Percentiles rank a stretch among this genome's conserved stretches.
Evolutionary conservation across 2,113 vertebrate genomes (phyloP).

Genomic region (Silurus meridionalis): DNA sequence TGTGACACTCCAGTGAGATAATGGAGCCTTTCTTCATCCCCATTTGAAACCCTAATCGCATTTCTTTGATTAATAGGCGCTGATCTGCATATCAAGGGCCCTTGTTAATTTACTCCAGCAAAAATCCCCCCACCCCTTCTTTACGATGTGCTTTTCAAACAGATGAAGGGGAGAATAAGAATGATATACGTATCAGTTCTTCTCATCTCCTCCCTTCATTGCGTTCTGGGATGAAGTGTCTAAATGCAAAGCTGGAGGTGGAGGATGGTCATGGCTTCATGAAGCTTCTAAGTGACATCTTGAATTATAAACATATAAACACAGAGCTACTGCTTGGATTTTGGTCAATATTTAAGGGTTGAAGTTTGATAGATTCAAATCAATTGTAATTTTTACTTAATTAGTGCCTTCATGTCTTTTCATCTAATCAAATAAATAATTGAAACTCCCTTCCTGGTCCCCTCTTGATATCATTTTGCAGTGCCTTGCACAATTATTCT

Average conservation of each 20-base stretch:
- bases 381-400: neutral
- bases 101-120: constrained; percentile 75
- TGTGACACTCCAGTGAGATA: constrained; percentile 80
- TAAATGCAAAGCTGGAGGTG: constrained; percentile 41
- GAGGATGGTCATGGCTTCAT: constrained; percentile 38
- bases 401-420: neutral
- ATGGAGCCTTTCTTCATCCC: constrained; percentile 82
- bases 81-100: constrained; percentile 82
- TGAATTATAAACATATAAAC: neutral
- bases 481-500: constrained; percentile 31
- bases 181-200: constrained; percentile 64
- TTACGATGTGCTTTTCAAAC: constrained; percentile 52
- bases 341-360: neutral
- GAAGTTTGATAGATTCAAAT: neutral
- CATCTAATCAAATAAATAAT: neutral
- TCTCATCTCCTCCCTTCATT: constrained; percentile 58
- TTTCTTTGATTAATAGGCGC: constrained; percentile 81
- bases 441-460: neutral
- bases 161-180: constrained; percentile 51
- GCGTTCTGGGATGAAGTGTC: constrained; percentile 28
- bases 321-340: neutral
- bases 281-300: constrained; percentile 23
- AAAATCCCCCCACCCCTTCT: constrained; percentile 52
- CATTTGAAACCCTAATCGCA: constrained; percentile 83
- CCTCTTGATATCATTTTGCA: constrained; percentile 14